Evolutionary conservation across 1,140 invertebrate genomes (phyloP).

Genomic region (Chrysopa pallens): DNA sequence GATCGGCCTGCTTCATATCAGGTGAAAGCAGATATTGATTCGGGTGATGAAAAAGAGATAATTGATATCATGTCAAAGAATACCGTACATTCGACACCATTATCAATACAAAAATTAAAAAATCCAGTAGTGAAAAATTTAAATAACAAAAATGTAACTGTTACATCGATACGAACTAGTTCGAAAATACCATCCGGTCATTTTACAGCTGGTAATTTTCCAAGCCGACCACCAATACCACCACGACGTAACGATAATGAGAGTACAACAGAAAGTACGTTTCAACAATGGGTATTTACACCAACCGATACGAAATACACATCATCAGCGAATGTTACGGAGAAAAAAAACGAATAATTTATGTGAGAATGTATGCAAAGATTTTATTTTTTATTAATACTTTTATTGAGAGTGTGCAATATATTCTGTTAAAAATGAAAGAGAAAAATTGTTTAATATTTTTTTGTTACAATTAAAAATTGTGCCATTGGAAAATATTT

Average conservation of each 20-base stretch:
- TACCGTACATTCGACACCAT: slow-evolving; percentile 13
- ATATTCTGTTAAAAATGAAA: too few species aligned
- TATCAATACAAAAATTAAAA: slow-evolving; percentile 9
- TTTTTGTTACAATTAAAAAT: too few species aligned
- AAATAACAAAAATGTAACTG: slow-evolving; percentile 15
- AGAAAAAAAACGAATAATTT: slow-evolving; percentile 8
- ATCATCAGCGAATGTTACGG: slow-evolving; percentile 13
- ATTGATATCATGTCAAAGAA: slow-evolving; percentile 16
- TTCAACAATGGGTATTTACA: slow-evolving; percentile 22
- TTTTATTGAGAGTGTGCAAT: too few species aligned
- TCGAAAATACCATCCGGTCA: slow-evolving; percentile 21
- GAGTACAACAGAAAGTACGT: slow-evolving; percentile 13
- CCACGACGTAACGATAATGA: slow-evolving; percentile 12
- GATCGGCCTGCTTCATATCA: slow-evolving; percentile 16
- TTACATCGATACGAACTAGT: slow-evolving; percentile 19
- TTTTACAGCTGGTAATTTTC: slow-evolving; percentile 9
- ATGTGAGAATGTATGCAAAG: too few species aligned
- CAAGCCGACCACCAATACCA: slow-evolving; percentile 14
- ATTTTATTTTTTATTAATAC: too few species aligned
- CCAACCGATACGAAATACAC: slow-evolving; percentile 10
- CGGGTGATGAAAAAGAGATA: slow-evolving; percentile 12
- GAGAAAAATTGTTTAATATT: too few species aligned
- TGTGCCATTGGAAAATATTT: too few species aligned
- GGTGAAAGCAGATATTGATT: slow-evolving; percentile 13
- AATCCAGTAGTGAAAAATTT: slow-evolving; percentile 2